phyloP scores from a whole-genome alignment of 2,888 invertebrate genomes.

The Tigriopus californicus region DNA sequence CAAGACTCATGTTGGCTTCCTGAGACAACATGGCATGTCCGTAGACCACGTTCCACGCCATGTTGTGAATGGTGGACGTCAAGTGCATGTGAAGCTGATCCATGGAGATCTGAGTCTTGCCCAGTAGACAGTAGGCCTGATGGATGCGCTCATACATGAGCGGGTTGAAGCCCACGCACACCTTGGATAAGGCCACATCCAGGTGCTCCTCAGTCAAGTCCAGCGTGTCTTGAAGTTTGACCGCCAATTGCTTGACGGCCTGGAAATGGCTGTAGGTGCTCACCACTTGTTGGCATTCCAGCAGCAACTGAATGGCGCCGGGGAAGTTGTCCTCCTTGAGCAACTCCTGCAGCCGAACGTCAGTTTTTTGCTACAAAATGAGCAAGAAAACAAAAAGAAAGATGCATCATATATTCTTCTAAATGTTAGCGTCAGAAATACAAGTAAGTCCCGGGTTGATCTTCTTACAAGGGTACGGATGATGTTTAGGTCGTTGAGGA shows the following conservation, averaged over 20 bases:
- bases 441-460: too few species aligned
- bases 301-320: slow-evolving; percentile 67
- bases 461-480: slow-evolving; percentile 58
- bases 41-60: slow-evolving; percentile 41
- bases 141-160: slow-evolving; percentile 61
- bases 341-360: slow-evolving; percentile 59
- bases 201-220: slow-evolving; percentile 77
- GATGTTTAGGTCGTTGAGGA: slow-evolving; percentile 56
- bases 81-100: slow-evolving; percentile 90
- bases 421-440: too few species aligned
- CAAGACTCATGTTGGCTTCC: background rate
- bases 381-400: too few species aligned
- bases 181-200: slow-evolving; percentile 62
- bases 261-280: slow-evolving; percentile 63
- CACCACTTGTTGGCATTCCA: slow-evolving; percentile 71
- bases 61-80: slow-evolving; percentile 70
- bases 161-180: slow-evolving; percentile 48
- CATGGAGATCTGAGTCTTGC: slow-evolving; percentile 78
- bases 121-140: slow-evolving; percentile 66
- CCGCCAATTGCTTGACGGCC: slow-evolving; percentile 71
- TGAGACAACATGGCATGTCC: background rate
- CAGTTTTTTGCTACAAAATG: slow-evolving; percentile 47
- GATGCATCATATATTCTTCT: too few species aligned
- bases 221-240: slow-evolving; percentile 71
- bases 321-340: slow-evolving; percentile 67